Percentiles rank a stretch among this genome's conserved stretches.
Evolutionary conservation across 1,140 invertebrate species (phyloP).

Genomic region (Drosophila cardini): DNA sequence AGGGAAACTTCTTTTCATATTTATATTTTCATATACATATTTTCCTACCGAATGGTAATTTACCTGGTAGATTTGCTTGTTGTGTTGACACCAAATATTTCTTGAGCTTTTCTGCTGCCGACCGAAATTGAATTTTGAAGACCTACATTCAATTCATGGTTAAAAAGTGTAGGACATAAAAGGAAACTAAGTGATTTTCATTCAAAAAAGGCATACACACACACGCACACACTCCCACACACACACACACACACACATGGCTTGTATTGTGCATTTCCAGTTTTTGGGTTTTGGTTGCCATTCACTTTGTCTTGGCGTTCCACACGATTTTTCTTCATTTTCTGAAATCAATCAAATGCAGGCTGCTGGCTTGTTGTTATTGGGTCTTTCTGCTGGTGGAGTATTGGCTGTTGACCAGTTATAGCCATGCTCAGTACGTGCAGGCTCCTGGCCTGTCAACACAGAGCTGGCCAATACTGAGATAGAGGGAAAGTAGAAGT

Average conservation of each 20-base stretch:
- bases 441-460: conserved; percentile 46
- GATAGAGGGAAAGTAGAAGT: not conserved
- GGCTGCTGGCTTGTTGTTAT: conserved; percentile 43
- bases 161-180: conserved; percentile 38
- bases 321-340: conserved; percentile 83
- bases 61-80: not conserved
- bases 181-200: conserved; percentile 70
- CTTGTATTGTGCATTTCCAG: conserved; percentile 73
- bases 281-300: conserved; percentile 52
- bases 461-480: conserved; percentile 13
- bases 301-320: conserved; percentile 80
- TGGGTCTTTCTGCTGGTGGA: conserved; percentile 3
- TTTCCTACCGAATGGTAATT: conserved; percentile 4
- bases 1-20: not conserved
- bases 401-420: conserved; percentile 43
- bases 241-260: not conserved
- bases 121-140: conserved; percentile 41
- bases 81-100: conserved; percentile 6
- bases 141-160: conserved; percentile 35
- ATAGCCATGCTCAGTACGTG: conserved; percentile 32
- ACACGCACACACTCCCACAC: conserved; percentile 8
- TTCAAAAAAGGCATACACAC: conserved; percentile 33
- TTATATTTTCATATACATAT: not conserved
- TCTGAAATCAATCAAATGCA: conserved; percentile 81
- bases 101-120: conserved; percentile 26